Base-by-base conservation (phyloP, 1,140 invertebrate species). In the Drosophila littoralis region DNA sequence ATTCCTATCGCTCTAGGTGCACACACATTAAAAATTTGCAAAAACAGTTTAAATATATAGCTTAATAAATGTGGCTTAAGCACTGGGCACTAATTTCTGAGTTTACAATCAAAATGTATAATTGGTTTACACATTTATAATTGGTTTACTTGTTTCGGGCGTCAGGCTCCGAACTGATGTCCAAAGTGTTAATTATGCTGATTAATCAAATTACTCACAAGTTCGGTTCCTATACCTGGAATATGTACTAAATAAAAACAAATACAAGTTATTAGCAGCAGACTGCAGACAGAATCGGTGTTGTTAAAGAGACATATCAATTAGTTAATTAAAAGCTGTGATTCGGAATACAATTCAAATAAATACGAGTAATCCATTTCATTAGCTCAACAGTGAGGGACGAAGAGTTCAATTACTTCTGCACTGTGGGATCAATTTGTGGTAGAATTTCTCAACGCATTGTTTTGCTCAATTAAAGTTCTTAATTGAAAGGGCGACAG, bases 131-230 rank as follows among this genome's bases (percentile, higher is more conserved):
- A 46, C 42, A n/a, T 35, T 59, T 6, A 17, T 46, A 59, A 59
- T 59, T 10, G 46, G 13, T 59, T 59, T 45, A 45, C n/a, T 58
- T 42, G 17, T 22, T 32, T 3, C 17, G 7, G 55, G 8, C 40
- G 22, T 6, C 6, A n/a, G 28, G 8, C 6, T 12, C 28, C 36
- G 17, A n/a, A 55, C 13, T n/a, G 13, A 45, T 22, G 15, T 13
- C 55, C 35, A 17, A 58, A 28, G 63, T 58, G 63, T 66, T 67
- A 58, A 66, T 58, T 72, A 66, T 36, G 52, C 36, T 51, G 55
- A 58, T 43, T 42, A 46, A 59, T 46, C 10, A 15, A 46, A 59
- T 59, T 46, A 59, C 13, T 1, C 13, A 4, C 8, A 33, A 36
- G 28, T 33, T 51, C 13, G 1, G 28, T 6, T 2, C 13, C 2